A percentile compares a stretch with the other conserved stretches of the same genome.
These are phyloP conservation scores for Drosophila nebulosa DNA, from an alignment of 1,140 invertebrate species.

Conservation along the genomic window DNA sequence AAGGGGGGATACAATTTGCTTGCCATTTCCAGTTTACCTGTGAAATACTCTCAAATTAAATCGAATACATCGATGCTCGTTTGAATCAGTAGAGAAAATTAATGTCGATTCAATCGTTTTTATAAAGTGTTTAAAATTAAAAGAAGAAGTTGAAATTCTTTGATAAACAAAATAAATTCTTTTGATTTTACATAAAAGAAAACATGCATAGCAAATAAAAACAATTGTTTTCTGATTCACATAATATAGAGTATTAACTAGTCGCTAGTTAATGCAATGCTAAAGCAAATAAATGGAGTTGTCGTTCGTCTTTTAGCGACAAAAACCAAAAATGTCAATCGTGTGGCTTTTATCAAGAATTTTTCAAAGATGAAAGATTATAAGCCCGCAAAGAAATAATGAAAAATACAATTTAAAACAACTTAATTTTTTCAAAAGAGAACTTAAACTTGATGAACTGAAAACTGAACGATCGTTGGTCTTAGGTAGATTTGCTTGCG, in stretches of 20 bases:
- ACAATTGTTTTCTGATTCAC: too few species aligned
- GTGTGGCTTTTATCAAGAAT: slow-evolving; percentile 27
- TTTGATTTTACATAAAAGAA: too few species aligned
- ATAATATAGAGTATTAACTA: not conserved
- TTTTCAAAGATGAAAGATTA: not conserved
- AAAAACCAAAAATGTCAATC: not conserved
- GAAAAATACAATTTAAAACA: not conserved
- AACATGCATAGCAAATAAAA: too few species aligned
- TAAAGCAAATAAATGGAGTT: not conserved
- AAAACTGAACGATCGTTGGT: too few species aligned
- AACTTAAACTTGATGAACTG: not conserved
- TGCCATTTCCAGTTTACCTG: not conserved
- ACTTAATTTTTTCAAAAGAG: not conserved
- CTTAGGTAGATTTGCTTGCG: not conserved
- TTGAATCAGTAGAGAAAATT: too few species aligned
- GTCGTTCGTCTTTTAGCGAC: not conserved
- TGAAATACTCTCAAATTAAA: not conserved
- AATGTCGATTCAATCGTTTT: too few species aligned
- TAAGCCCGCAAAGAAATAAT: not conserved
- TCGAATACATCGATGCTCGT: too few species aligned
- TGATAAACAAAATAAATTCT: too few species aligned
- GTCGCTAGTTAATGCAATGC: not conserved
- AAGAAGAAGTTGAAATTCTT: too few species aligned
- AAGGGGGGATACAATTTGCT: not conserved
- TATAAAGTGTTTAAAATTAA: too few species aligned